Percentiles rank a stretch among this genome's conserved stretches.
Conservation (phyloP, 2,888 invertebrate genomes). For the Atherix ibis region DNA sequence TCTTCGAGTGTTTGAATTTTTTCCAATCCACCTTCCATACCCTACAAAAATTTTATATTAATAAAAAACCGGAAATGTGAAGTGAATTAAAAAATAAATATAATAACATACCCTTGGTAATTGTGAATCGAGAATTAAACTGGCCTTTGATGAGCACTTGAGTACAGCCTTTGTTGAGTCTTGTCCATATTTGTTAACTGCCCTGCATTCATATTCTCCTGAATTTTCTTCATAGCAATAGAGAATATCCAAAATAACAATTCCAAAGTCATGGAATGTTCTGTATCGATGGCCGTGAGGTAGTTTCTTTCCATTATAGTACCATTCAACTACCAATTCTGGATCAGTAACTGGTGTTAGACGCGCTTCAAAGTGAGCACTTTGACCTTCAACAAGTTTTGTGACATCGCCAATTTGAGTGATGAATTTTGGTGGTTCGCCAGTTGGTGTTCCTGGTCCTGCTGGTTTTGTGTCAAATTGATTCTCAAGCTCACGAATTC, state of each 20-base stretch:
- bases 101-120: constrained; percentile 56
- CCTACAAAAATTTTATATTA: constrained; percentile 42
- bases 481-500: constrained; percentile 74
- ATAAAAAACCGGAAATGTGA: no score
- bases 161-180: constrained; percentile 72
- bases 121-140: constrained; percentile 82
- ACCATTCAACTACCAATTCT: constrained; percentile 88
- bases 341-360: constrained; percentile 91
- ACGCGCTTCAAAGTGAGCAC: constrained; percentile 85
- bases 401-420: constrained; percentile 74
- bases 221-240: constrained; percentile 95
- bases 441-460: constrained; percentile 45
- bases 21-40: constrained; percentile 90
- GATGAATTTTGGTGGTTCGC: constrained; percentile 76
- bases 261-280: constrained; percentile 95
- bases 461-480: constrained; percentile 44
- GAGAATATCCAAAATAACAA: constrained; percentile 86
- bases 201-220: constrained; percentile 84
- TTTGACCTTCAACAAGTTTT: constrained; percentile 84
- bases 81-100: no score
- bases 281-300: constrained; percentile 92
- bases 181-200: constrained; percentile 78
- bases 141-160: constrained; percentile 76
- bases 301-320: constrained; percentile 79
- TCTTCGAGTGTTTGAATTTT: constrained; percentile 87